Percentiles rank a stretch among this genome's conserved stretches.
phyloP scores from a whole-genome alignment of 2,797 vertebrate species.

The Pipistrellus pygmaeus region DNA sequence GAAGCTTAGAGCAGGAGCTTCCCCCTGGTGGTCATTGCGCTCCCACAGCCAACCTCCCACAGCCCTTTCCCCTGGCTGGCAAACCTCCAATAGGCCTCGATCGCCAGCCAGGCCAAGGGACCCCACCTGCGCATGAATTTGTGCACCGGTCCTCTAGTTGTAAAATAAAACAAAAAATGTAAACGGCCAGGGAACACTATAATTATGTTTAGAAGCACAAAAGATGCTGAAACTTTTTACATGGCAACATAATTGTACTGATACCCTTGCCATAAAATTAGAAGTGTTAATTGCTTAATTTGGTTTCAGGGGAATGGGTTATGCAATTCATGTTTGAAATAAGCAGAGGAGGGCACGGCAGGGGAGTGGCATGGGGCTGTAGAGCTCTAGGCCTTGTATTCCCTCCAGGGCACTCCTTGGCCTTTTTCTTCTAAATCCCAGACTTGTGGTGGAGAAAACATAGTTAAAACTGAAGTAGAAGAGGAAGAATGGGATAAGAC shows the following conservation, averaged over 20 bases:
- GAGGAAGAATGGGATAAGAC: neutral
- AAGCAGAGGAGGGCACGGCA: neutral
- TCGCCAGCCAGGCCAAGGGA: too few relatives aligned
- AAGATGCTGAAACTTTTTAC: neutral
- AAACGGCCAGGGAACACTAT: neutral
- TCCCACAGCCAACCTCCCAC: too few relatives aligned
- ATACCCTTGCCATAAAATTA: neutral
- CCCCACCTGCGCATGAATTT: too few relatives aligned
- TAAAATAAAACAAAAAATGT: constrained; percentile 14
- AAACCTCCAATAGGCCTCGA: too few relatives aligned
- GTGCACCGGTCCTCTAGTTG: neutral
- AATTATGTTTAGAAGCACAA: constrained; percentile 9
- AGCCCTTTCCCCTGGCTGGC: too few relatives aligned
- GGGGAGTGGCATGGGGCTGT: neutral
- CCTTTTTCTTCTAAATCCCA: neutral
- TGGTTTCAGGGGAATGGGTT: neutral
- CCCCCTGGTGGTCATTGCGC: too few relatives aligned
- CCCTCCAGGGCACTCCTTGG: neutral
- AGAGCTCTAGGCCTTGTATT: neutral
- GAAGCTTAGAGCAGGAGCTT: too few relatives aligned
- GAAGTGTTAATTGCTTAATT: neutral
- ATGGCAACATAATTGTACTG: neutral
- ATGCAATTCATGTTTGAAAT: neutral
- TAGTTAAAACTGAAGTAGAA: neutral
- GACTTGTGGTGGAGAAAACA: neutral